Conservation (phyloP, 1,140 invertebrate species). For the Drosophila seguyi region DNA sequence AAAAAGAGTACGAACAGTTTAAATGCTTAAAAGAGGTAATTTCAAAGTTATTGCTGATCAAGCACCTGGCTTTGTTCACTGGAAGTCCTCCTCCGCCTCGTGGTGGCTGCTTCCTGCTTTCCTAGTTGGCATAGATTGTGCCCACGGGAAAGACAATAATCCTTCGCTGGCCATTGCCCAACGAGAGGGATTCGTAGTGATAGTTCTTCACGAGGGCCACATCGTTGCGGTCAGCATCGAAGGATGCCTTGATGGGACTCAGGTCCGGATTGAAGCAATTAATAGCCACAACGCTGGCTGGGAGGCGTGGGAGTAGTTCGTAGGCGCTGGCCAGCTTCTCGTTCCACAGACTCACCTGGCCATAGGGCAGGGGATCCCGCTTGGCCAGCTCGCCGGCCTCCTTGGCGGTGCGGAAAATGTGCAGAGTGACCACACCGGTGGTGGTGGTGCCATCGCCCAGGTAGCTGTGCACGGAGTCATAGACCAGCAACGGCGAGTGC, state of each 20-base stretch:
- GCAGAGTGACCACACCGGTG: constrained; percentile 61
- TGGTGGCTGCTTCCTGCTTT: not conserved
- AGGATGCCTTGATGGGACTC: constrained; percentile 19
- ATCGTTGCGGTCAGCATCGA: constrained; percentile 34
- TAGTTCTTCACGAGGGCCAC: constrained; percentile 62
- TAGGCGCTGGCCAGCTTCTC: constrained; percentile 74
- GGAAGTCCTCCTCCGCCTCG: not conserved
- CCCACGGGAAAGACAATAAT: constrained; percentile 78
- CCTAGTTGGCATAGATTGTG: constrained; percentile 76
- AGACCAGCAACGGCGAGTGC: constrained; percentile 57
- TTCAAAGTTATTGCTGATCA: constrained; percentile 21
- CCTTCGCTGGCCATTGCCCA: constrained; percentile 37
- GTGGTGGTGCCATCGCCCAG: constrained; percentile 39
- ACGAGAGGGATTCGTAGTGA: constrained; percentile 68
- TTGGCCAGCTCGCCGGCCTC: constrained; percentile 60
- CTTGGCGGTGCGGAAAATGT: constrained; percentile 77
- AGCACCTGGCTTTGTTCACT: constrained; percentile 27
- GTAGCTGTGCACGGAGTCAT: constrained; percentile 69
- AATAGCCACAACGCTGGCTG: constrained; percentile 36
- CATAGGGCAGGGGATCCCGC: constrained; percentile 57
- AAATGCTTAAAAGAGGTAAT: constrained; percentile 34
- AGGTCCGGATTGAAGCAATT: constrained; percentile 71
- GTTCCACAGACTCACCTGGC: constrained; percentile 71
- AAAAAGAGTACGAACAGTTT: constrained; percentile 14
- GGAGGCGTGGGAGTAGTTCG: constrained; percentile 59